Evolutionary conservation across 37 sponge, comb jelly and placozoan species (phyloP).

Genomic region (Ephydatia muelleri): DNA sequence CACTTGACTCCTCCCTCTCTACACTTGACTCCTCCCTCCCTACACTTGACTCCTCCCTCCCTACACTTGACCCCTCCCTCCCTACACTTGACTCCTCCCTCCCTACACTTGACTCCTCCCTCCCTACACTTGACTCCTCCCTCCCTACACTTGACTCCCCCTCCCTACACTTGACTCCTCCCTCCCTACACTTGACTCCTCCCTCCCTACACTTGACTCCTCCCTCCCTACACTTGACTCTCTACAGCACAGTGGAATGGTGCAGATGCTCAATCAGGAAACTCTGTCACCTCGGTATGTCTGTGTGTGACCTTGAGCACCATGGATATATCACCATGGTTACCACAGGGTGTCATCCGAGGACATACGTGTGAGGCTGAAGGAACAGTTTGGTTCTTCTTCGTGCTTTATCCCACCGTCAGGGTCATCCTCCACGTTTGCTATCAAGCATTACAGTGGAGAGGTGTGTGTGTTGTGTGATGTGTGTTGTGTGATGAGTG

Average conservation of each 20-base stretch:
- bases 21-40: no score
- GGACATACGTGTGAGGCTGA: conserved; percentile 69
- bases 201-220: not conserved
- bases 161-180: not conserved
- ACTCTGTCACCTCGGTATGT: conserved; percentile 75
- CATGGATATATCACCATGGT: not conserved
- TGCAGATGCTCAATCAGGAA: conserved; percentile 72
- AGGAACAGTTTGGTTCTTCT: conserved; percentile 32
- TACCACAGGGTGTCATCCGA: conserved; percentile 61
- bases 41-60: no score
- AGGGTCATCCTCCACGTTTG: conserved; percentile 69
- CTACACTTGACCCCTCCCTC: not conserved
- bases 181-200: not conserved
- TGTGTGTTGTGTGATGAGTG: not conserved
- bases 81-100: no score
- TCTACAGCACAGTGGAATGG: conserved; percentile 46
- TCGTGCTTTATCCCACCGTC: conserved; percentile 42
- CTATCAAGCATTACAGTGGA: conserved; percentile 54
- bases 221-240: no score
- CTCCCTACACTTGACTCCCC: not conserved
- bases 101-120: no score
- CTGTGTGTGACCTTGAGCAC: not conserved
- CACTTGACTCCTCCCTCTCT: no score
- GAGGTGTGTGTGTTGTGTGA: conserved; percentile 42
- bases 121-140: not conserved